Conservation (phyloP, 2,888 invertebrate species). For the Tinea trinotella region DNA sequence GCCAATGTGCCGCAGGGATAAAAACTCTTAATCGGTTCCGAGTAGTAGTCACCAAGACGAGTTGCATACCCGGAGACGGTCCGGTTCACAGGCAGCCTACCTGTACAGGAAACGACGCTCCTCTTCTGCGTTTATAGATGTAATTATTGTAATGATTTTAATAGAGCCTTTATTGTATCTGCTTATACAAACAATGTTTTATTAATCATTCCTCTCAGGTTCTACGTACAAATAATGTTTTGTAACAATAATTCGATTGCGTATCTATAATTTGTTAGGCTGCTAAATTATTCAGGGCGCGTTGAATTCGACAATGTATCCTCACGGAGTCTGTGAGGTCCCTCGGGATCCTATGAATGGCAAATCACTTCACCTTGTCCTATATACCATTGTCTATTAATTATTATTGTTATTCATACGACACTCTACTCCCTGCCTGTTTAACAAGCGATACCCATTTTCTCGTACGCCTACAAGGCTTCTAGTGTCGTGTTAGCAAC, state of each 20-base stretch:
- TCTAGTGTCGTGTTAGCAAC: constrained; percentile 35
- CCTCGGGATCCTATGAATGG: constrained; percentile 32
- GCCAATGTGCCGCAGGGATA: constrained; percentile 38
- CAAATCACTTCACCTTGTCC: constrained; percentile 40
- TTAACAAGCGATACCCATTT: constrained; percentile 39
- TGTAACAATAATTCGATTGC: not conserved
- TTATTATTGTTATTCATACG: constrained; percentile 42
- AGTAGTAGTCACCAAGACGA: constrained; percentile 31
- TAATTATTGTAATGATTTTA: too few relatives aligned
- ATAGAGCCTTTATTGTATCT: too few relatives aligned
- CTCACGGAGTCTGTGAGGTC: not conserved
- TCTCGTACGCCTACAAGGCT: constrained; percentile 27
- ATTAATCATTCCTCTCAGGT: not conserved
- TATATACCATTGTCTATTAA: constrained; percentile 25
- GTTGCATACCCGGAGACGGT: constrained; percentile 19
- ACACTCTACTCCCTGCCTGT: constrained; percentile 27
- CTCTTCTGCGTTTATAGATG: not conserved
- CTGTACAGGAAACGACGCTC: constrained; percentile 21
- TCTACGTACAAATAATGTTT: not conserved
- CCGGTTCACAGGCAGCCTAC: constrained; percentile 27
- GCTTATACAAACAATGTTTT: too few relatives aligned
- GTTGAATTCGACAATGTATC: constrained; percentile 29
- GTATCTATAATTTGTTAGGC: not conserved
- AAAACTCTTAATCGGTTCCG: constrained; percentile 54
- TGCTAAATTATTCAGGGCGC: constrained; percentile 48